phyloP scores from a whole-genome alignment of 2,797 vertebrate genomes.

The Poeciliopsis paucimaculata region DNA sequence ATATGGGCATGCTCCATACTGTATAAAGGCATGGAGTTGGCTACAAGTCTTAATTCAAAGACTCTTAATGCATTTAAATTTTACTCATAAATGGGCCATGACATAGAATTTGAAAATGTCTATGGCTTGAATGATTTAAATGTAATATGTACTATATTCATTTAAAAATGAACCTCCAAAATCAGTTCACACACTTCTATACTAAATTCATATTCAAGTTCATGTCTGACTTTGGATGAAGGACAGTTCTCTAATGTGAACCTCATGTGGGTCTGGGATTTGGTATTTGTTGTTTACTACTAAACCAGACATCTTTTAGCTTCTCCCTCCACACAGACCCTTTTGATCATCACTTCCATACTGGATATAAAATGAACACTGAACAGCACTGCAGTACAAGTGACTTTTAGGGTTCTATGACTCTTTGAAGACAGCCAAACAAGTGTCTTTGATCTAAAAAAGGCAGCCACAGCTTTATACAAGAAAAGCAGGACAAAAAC shows the following conservation, averaged over 20 bases:
- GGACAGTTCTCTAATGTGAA: constrained; percentile 49
- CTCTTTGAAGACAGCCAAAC: constrained; percentile 83
- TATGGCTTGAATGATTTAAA: constrained; percentile 13
- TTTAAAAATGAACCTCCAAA: constrained; percentile 4
- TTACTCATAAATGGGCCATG: not conserved
- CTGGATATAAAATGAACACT: constrained; percentile 72
- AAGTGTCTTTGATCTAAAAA: constrained; percentile 82
- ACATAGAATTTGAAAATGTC: constrained; percentile 13
- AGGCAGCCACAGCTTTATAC: constrained; percentile 66
- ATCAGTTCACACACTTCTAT: not conserved
- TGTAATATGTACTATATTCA: not conserved
- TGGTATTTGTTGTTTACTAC: constrained; percentile 67
- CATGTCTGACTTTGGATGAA: constrained; percentile 41
- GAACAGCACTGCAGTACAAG: constrained; percentile 70
- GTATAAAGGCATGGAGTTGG: constrained; percentile 44
- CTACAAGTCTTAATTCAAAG: constrained; percentile 45
- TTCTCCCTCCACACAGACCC: constrained; percentile 58
- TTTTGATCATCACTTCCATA: constrained; percentile 76
- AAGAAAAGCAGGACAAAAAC: constrained; percentile 64
- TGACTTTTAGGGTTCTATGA: constrained; percentile 77
- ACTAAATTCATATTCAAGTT: constrained; percentile 11
- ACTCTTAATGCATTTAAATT: constrained; percentile 29
- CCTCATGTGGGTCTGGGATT: constrained; percentile 36
- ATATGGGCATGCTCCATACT: constrained; percentile 59
- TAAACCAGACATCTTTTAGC: constrained; percentile 67